Percentiles rank a stretch among this genome's conserved stretches.
Evolutionary conservation across 2,113 vertebrate genomes (phyloP).

Genomic region (Ophthalmolycus amberensis): DNA sequence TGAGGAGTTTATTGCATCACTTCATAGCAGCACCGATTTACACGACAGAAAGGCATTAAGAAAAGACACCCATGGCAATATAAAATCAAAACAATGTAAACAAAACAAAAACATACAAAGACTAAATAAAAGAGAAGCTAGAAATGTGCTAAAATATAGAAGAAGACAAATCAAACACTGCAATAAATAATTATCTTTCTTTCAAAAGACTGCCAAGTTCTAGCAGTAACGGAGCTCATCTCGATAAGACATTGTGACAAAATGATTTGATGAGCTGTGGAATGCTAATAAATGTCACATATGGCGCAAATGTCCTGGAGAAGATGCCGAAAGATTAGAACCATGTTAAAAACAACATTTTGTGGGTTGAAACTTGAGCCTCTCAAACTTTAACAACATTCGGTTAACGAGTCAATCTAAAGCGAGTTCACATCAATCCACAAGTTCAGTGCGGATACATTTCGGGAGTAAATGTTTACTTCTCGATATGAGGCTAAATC

Average conservation of each 20-base stretch:
- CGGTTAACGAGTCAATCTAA: constrained; percentile 43
- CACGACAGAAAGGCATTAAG: too few relatives aligned
- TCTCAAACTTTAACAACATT: constrained; percentile 24
- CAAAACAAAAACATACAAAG: too few relatives aligned
- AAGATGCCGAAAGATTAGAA: not conserved
- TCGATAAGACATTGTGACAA: not conserved
- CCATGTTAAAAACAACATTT: not conserved
- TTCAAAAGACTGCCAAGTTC: too few relatives aligned
- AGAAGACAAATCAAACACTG: too few relatives aligned
- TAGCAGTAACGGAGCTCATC: constrained; percentile 5
- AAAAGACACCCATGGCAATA: too few relatives aligned
- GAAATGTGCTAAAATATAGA: too few relatives aligned
- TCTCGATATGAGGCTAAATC: constrained; percentile 22
- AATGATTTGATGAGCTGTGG: not conserved
- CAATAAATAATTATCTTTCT: too few relatives aligned
- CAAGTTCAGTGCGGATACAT: constrained; percentile 14
- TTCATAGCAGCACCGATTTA: not conserved
- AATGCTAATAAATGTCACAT: constrained; percentile 11
- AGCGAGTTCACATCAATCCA: constrained; percentile 31
- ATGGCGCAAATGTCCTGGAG: constrained; percentile 7
- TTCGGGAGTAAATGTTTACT: constrained; percentile 45
- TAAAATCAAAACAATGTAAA: too few relatives aligned
- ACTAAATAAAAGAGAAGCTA: too few relatives aligned
- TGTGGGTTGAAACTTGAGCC: not conserved
- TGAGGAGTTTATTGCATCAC: too few relatives aligned